Evolutionary conservation across 2,113 vertebrate genomes (phyloP).

Genomic region (Melanotaenia duboulayi): DNA sequence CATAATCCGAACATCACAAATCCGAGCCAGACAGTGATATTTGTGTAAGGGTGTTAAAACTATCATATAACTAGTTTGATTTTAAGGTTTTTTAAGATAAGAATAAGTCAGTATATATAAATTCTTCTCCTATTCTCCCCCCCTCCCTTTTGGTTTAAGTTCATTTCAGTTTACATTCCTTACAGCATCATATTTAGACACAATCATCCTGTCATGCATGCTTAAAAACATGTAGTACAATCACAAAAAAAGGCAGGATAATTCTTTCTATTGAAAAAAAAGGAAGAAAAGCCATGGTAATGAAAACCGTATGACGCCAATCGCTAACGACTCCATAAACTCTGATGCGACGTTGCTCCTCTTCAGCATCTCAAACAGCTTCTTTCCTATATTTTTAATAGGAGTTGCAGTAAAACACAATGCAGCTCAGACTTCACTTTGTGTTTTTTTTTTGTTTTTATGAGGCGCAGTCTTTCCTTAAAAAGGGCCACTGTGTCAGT

Average conservation of each 20-base stretch:
- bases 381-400: conserved; percentile 65
- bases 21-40: no score
- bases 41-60: no score
- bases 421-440: conserved; percentile 27
- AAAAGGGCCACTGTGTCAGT: conserved; percentile 34
- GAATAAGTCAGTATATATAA: no score
- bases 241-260: not conserved
- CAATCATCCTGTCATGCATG: no score
- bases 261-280: conserved; percentile 11
- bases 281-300: conserved; percentile 22
- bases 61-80: no score
- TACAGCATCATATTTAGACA: not conserved
- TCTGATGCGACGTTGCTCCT: conserved; percentile 16
- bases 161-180: no score
- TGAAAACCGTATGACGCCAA: conserved; percentile 27
- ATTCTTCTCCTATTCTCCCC: no score
- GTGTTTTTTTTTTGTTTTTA: conserved; percentile 43
- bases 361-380: conserved; percentile 58
- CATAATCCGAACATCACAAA: no score
- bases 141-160: no score
- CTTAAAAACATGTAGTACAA: not conserved
- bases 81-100: no score
- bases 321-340: conserved; percentile 62
- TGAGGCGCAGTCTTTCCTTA: conserved; percentile 32
- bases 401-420: conserved; percentile 59